Conservation (phyloP, 1,140 invertebrate genomes). For the Drosophila subobscura region DNA sequence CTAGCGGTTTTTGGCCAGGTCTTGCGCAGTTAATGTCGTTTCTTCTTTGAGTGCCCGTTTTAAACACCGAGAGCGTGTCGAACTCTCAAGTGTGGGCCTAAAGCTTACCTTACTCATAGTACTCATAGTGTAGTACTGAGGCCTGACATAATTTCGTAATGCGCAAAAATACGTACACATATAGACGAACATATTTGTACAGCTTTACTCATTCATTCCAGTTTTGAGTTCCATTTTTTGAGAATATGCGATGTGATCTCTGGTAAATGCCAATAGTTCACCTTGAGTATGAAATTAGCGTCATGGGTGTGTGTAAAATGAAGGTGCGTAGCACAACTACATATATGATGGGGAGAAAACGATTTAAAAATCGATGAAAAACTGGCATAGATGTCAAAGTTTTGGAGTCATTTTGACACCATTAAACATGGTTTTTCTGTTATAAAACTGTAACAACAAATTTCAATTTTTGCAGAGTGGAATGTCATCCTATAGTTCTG, state of each 20-base stretch:
- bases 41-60: constrained; percentile 37
- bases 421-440: no score
- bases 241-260: constrained; percentile 7
- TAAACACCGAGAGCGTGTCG: constrained; percentile 45
- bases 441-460: no score
- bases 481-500: not conserved
- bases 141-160: constrained; percentile 50
- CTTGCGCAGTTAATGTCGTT: constrained; percentile 62
- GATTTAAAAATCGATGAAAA: no score
- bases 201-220: constrained; percentile 44
- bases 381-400: no score
- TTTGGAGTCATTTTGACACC: no score
- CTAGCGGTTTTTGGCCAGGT: constrained; percentile 53
- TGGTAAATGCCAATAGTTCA: constrained; percentile 63
- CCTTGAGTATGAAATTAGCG: constrained; percentile 56
- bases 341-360: not conserved
- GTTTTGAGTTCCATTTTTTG: constrained; percentile 8
- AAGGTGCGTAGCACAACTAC: no score
- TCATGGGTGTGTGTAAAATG: no score
- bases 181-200: constrained; percentile 27
- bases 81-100: constrained; percentile 18
- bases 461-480: not conserved
- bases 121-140: not conserved
- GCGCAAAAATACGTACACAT: constrained; percentile 34
- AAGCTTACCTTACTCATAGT: constrained; percentile 7